Conservation (phyloP, 2,888 invertebrate species). For the Morpho deidamia region DNA sequence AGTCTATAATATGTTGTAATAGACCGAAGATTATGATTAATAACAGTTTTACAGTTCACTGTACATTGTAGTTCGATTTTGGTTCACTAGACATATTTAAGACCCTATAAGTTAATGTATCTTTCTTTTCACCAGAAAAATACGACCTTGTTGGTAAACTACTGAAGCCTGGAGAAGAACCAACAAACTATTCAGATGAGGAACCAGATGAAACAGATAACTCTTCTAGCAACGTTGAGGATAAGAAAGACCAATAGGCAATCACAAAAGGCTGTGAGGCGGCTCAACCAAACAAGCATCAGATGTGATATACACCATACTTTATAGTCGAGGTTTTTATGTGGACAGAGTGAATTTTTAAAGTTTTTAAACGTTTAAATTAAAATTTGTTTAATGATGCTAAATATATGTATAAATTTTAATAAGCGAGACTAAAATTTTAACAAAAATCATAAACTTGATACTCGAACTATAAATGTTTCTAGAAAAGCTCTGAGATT, state of each 20-base stretch:
- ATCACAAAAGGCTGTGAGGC: background rate
- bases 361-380: background rate
- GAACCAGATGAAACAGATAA: slow-evolving; percentile 80
- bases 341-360: background rate
- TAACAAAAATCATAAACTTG: too few species aligned
- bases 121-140: slow-evolving; percentile 83
- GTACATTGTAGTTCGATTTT: too few species aligned
- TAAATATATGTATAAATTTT: background rate
- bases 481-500: too few species aligned
- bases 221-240: slow-evolving; percentile 44
- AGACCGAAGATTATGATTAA: too few species aligned
- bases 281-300: slow-evolving; percentile 13
- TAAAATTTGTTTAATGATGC: background rate
- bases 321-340: background rate
- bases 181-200: slow-evolving; percentile 94
- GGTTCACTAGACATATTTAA: too few species aligned
- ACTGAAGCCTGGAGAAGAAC: slow-evolving; percentile 93
- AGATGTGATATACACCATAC: slow-evolving; percentile 5
- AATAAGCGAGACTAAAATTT: background rate
- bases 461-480: too few species aligned
- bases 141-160: slow-evolving; percentile 94
- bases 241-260: slow-evolving; percentile 53
- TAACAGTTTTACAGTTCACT: too few species aligned
- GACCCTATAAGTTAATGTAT: too few species aligned
- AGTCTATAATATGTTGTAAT: too few species aligned